A percentile compares a stretch with the other conserved stretches of the same genome.
Evolutionary conservation across 2,888 invertebrate species (phyloP).

Genomic region (Torymus texanus): DNA sequence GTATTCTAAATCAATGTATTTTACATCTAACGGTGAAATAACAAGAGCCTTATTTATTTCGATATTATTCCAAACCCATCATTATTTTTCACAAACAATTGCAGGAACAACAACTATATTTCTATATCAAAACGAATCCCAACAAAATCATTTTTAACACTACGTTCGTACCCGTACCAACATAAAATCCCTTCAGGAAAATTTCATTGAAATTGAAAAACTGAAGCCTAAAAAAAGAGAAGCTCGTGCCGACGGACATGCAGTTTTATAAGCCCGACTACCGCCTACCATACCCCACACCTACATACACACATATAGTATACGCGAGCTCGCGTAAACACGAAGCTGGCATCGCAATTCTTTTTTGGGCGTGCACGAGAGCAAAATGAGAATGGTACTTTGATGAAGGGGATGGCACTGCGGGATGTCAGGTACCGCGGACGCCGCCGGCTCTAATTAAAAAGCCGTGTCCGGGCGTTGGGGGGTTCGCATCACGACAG

Average conservation of each 20-base stretch:
- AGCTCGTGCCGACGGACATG: too few relatives aligned
- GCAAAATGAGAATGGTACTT: conserved; percentile 74
- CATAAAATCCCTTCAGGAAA: not conserved
- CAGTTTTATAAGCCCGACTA: conserved; percentile 33
- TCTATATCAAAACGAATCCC: too few relatives aligned
- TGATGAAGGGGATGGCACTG: conserved; percentile 73
- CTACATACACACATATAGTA: not conserved
- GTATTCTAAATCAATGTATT: too few relatives aligned
- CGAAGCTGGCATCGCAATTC: conserved; percentile 61
- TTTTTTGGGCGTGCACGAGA: conserved; percentile 62
- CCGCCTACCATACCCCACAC: not conserved
- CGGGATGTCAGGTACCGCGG: conserved; percentile 73
- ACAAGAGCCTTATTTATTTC: too few relatives aligned
- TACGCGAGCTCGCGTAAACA: not conserved
- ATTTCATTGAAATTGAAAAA: conserved; percentile 32
- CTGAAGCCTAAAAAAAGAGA: conserved; percentile 9
- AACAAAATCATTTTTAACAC: too few relatives aligned
- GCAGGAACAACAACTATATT: too few relatives aligned
- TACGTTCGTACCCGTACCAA: too few relatives aligned
- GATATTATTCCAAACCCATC: too few relatives aligned
- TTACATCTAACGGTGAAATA: too few relatives aligned
- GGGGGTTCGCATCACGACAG: conserved; percentile 62
- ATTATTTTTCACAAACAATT: too few relatives aligned
- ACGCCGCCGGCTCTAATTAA: conserved; percentile 73
- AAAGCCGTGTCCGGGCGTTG: conserved; percentile 72